Evolutionary conservation across 2,797 vertebrate species (phyloP).

Genomic region (Apogon talboti): DNA sequence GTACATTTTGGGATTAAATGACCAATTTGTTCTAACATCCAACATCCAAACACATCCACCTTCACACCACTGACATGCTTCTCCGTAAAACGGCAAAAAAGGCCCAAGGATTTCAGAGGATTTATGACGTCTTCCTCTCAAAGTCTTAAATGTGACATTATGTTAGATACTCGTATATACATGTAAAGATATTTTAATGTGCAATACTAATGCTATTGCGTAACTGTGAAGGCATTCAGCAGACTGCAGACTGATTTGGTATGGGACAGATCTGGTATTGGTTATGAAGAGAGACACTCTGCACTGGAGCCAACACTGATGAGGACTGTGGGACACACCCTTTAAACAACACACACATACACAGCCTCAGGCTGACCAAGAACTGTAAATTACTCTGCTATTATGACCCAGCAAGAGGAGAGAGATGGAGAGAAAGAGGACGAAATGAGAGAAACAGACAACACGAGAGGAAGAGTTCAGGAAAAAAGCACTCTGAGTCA

Average conservation of each 20-base stretch:
- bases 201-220: slow-evolving; percentile 13
- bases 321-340: slow-evolving; percentile 68
- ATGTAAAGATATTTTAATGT: slow-evolving; percentile 1
- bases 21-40: no score
- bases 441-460: slow-evolving; percentile 47
- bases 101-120: neutral
- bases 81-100: no score
- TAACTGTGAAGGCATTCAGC: slow-evolving; percentile 41
- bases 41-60: no score
- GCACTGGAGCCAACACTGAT: slow-evolving; percentile 63
- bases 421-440: slow-evolving; percentile 13
- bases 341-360: slow-evolving; percentile 59
- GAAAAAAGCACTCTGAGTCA: slow-evolving; percentile 42
- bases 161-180: neutral
- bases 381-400: slow-evolving; percentile 69
- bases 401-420: slow-evolving; percentile 51
- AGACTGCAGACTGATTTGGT: slow-evolving; percentile 57
- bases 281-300: slow-evolving; percentile 61
- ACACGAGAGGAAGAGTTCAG: slow-evolving; percentile 29
- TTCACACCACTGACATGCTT: no score
- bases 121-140: neutral
- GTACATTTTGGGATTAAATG: no score
- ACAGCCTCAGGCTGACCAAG: slow-evolving; percentile 54
- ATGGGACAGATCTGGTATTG: slow-evolving; percentile 67
- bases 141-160: neutral